phyloP scores from a whole-genome alignment of 2,797 vertebrate genomes.

The Siniperca scherzeri region DNA sequence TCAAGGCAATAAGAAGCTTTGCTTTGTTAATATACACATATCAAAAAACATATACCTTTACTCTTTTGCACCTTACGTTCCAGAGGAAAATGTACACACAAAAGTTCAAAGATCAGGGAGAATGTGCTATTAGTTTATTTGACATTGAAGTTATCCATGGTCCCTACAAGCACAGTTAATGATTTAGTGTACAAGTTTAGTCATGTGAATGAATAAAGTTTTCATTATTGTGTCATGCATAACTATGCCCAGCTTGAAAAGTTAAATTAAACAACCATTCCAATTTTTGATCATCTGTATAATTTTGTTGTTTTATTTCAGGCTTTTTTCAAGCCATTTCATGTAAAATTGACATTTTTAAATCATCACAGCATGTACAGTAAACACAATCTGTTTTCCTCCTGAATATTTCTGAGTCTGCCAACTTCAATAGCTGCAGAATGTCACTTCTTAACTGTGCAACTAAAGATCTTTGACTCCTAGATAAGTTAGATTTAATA shows the following conservation, averaged over 20 bases:
- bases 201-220: conserved; percentile 1
- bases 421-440: not conserved
- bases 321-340: not conserved
- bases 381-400: not conserved
- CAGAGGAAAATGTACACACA: not conserved
- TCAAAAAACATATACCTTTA: not conserved
- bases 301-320: not conserved
- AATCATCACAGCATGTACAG: not conserved
- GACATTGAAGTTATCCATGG: not conserved
- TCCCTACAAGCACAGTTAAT: not conserved
- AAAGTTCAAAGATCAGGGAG: not conserved
- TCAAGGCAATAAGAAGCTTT: conserved; percentile 1
- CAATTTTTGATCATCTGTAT: not conserved
- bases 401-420: not conserved
- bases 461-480: not conserved
- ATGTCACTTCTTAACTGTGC: not conserved
- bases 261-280: not conserved
- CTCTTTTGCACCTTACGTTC: not conserved
- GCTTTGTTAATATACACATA: not conserved
- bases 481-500: not conserved
- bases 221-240: not conserved
- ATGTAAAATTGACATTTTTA: not conserved
- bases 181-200: not conserved
- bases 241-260: not conserved
- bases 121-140: not conserved